Conservation (phyloP, 2,113 vertebrate species). For the Corvus cornix region DNA sequence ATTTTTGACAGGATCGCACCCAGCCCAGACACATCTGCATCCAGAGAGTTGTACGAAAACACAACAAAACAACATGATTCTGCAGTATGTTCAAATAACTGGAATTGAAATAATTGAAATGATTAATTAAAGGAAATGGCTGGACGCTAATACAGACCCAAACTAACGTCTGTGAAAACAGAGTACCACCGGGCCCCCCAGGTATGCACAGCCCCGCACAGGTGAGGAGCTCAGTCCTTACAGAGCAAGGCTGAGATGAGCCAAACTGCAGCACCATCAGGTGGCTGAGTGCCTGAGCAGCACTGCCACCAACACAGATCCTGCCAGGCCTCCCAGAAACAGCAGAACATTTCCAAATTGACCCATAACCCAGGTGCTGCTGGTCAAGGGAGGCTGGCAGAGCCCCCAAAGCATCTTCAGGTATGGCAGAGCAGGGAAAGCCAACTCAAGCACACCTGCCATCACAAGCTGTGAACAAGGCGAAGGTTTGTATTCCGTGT, state of each 20-base stretch:
- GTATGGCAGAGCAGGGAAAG: background rate
- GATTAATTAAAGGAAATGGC: background rate
- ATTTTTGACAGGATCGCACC: background rate
- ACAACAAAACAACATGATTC: fast-evolving
- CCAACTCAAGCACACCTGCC: background rate
- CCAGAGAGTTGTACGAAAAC: background rate
- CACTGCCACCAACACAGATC: background rate
- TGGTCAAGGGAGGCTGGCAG: background rate
- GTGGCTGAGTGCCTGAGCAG: background rate
- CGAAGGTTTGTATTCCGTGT: fast-evolving
- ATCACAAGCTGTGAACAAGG: background rate
- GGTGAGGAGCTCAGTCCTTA: background rate
- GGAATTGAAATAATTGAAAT: background rate
- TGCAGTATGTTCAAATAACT: background rate
- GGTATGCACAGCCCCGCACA: background rate
- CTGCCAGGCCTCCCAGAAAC: background rate
- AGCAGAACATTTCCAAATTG: background rate
- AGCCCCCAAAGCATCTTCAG: background rate
- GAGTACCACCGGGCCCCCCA: background rate
- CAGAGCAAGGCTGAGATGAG: background rate
- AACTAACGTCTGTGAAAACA: background rate
- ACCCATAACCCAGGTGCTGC: background rate
- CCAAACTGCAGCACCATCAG: conserved; percentile 56
- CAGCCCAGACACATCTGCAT: fast-evolving
- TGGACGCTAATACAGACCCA: background rate